phyloP scores from a whole-genome alignment of 2,888 invertebrate genomes.

The Platycheirus rosarum region DNA sequence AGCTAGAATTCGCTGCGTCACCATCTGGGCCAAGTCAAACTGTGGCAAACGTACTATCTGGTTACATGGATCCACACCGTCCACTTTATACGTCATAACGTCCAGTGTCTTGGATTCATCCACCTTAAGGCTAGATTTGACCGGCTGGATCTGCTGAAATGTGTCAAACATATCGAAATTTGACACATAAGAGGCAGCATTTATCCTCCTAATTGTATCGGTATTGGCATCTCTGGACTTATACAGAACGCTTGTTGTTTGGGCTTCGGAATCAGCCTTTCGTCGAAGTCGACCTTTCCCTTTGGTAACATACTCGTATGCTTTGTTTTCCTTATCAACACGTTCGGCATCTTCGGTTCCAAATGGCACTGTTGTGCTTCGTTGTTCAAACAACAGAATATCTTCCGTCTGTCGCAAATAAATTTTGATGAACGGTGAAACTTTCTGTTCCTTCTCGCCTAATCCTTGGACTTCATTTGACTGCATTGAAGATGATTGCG shows the following conservation, averaged over 20 bases:
- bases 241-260: conserved; percentile 85
- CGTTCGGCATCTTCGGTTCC: conserved; percentile 84
- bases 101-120: conserved; percentile 83
- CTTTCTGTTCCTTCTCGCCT: conserved; percentile 30
- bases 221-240: conserved; percentile 87
- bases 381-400: conserved; percentile 86
- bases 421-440: conserved; percentile 85
- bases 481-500: background rate
- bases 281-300: conserved; percentile 88
- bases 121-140: conserved; percentile 77
- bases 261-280: conserved; percentile 87
- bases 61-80: conserved; percentile 78
- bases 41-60: conserved; percentile 76
- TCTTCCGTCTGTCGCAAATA: conserved; percentile 88
- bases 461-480: background rate
- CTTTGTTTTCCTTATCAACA: conserved; percentile 86
- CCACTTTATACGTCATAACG: conserved; percentile 80
- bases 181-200: conserved; percentile 87
- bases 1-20: conserved; percentile 89
- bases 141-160: conserved; percentile 83
- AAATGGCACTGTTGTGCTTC: conserved; percentile 85
- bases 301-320: conserved; percentile 87
- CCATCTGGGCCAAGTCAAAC: conserved; percentile 86
- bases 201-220: conserved; percentile 83
- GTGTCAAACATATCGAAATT: conserved; percentile 91